Base-by-base conservation (phyloP, 2,888 invertebrate genomes). In the Trilocha varians region DNA sequence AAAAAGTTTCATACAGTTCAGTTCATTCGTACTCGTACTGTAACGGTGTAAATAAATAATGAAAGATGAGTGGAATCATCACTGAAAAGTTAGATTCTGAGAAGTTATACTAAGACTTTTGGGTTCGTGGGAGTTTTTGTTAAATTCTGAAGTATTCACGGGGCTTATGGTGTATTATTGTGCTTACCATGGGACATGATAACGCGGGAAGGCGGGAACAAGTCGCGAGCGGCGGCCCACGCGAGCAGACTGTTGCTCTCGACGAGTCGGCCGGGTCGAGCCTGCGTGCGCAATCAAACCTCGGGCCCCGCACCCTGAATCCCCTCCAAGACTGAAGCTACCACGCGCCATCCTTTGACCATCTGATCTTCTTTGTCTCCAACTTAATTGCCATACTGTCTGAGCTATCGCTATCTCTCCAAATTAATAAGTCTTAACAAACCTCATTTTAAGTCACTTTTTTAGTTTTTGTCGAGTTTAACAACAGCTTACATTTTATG, bases 211-310 rank as follows among this genome's bases (percentile, higher is more conserved):
- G 57, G 58, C 59, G 57, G 57, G 53, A 62, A 57, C 66, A 65
- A 65, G 62, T 67, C 62, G 75, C 69, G 65, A 64, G 63, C 68
- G 65, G 50, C 67, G 78, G 78, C 75, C 70, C 75, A 75, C 82
- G 73, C 74, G 76, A 75, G 72, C 82, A 82, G 79, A 84, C 83
- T 84, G 83, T 84, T 84, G 83, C 83, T 78, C 65, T 55, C 64
- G 70, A 70, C 78, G 77, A 70, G 78, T 55, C 64, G 70, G 70
- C 78, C 78, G 70, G 78, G 75, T 60, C 60, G 60, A 51, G 63
- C 55, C 44, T 75, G 78, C 75, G 77, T 64, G 80, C 83, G 82
- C 82, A 77, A 44, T 39, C 39, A 42, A 49, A 50, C 56, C 59
- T 54, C 52, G 43, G 34, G 48, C 50, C 55, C 57, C 52, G 52